These are phyloP conservation scores for Protodeltote pygarga DNA, from an alignment of 2,888 invertebrate species.

Conservation along the genomic window DNA sequence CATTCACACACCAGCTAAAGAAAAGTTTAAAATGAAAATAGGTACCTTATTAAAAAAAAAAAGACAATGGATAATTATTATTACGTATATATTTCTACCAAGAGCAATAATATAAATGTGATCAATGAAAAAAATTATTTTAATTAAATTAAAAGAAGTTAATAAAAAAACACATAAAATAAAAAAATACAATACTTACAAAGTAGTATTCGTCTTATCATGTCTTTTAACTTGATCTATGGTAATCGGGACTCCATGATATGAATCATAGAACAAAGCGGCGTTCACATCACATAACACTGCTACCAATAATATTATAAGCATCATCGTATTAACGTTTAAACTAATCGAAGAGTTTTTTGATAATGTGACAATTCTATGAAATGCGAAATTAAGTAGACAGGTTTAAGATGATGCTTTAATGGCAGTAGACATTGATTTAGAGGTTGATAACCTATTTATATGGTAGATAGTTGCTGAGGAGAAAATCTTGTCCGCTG, in stretches of 20 bases:
- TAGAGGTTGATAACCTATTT: constrained; percentile 15
- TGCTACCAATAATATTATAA: constrained; percentile 29
- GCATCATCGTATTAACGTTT: constrained; percentile 36
- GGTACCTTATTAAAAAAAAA: neutral
- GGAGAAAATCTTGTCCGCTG: neutral
- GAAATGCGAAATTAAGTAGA: constrained; percentile 6
- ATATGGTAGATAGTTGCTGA: neutral
- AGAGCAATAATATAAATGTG: no score
- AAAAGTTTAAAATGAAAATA: neutral
- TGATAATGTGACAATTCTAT: neutral
- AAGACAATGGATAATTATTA: neutral
- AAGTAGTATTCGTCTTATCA: constrained; percentile 63
- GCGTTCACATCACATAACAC: constrained; percentile 35
- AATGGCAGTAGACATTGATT: neutral
- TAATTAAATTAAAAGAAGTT: neutral
- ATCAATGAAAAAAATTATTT: no score
- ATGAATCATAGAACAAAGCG: constrained; percentile 59
- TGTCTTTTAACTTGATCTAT: constrained; percentile 54
- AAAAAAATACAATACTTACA: constrained; percentile 55
- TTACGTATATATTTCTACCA: no score
- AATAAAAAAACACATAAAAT: neutral
- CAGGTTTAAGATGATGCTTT: constrained; percentile 17
- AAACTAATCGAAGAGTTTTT: neutral
- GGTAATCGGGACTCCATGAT: constrained; percentile 54
- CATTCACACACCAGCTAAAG: constrained; percentile 67